phyloP scores from a whole-genome alignment of 2,797 vertebrate genomes.

The Rhinophrynus dorsalis region DNA sequence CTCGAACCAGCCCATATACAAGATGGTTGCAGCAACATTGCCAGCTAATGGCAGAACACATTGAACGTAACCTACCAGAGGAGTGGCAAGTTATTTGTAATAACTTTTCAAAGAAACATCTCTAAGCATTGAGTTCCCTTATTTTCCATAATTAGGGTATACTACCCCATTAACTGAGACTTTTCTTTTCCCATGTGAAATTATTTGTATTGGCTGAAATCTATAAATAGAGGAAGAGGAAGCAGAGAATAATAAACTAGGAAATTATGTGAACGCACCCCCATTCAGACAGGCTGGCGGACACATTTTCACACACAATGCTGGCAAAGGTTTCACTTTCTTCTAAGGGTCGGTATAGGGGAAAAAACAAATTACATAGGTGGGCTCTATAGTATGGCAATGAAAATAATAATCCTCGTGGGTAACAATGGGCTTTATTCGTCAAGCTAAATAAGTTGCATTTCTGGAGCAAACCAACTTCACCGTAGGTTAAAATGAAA shows the following conservation, averaged over 20 bases:
- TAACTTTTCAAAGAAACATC: no score
- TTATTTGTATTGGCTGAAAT: slow-evolving; percentile 55
- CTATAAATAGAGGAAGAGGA: slow-evolving; percentile 86
- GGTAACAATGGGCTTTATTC: neutral
- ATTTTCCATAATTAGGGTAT: no score
- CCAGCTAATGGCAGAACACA: no score
- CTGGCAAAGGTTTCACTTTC: slow-evolving; percentile 38
- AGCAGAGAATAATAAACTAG: slow-evolving; percentile 79
- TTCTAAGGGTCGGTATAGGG: neutral
- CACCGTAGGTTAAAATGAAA: no score
- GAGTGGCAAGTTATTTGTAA: no score
- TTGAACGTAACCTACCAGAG: no score
- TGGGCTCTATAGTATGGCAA: neutral
- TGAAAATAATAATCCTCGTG: neutral
- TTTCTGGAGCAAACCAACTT: no score
- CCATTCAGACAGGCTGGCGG: slow-evolving; percentile 50
- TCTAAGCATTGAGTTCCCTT: no score
- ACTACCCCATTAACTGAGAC: neutral
- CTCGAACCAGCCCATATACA: no score
- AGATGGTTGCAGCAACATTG: no score
- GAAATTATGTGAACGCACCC: slow-evolving; percentile 72
- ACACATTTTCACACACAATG: slow-evolving; percentile 56
- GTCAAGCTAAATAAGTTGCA: no score
- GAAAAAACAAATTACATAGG: slow-evolving; percentile 7
- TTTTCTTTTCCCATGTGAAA: slow-evolving; percentile 54